Conservation (phyloP, 2,888 invertebrate species). For the Saturnia japonica region DNA sequence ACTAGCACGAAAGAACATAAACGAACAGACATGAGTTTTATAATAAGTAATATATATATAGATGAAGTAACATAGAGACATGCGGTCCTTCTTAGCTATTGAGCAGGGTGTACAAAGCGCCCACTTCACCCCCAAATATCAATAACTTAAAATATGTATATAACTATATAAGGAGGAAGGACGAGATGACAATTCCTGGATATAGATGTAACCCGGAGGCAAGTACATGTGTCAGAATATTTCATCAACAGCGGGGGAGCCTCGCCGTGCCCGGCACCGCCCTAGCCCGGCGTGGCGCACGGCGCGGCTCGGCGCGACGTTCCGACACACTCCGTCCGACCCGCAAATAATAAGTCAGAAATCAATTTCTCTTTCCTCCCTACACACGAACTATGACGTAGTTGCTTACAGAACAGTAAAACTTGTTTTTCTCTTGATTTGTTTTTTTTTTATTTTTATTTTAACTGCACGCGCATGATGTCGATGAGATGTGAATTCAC, state of each 20-base stretch:
- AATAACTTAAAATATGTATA: background rate
- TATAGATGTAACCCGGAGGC: background rate
- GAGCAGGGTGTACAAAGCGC: background rate
- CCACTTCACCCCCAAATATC: background rate
- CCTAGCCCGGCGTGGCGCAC: background rate
- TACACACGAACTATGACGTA: slow-evolving; percentile 23
- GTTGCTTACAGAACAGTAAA: background rate
- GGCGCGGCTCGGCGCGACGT: background rate
- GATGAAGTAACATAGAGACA: too few relatives aligned
- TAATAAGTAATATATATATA: too few relatives aligned
- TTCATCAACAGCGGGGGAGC: slow-evolving; percentile 10
- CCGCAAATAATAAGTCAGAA: slow-evolving; percentile 44
- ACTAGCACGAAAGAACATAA: too few relatives aligned
- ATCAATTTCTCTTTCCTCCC: slow-evolving; percentile 48
- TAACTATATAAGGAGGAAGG: background rate
- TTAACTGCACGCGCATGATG: too few relatives aligned
- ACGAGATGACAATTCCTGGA: background rate
- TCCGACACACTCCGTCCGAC: slow-evolving; percentile 8
- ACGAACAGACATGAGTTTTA: too few relatives aligned
- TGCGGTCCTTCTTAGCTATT: background rate
- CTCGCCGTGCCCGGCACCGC: background rate
- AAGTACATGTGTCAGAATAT: slow-evolving; percentile 9
- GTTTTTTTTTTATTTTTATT: background rate
- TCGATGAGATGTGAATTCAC: too few relatives aligned
- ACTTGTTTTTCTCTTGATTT: background rate